Base-by-base conservation (phyloP, 1,140 invertebrate genomes). In the Sipha flava region DNA sequence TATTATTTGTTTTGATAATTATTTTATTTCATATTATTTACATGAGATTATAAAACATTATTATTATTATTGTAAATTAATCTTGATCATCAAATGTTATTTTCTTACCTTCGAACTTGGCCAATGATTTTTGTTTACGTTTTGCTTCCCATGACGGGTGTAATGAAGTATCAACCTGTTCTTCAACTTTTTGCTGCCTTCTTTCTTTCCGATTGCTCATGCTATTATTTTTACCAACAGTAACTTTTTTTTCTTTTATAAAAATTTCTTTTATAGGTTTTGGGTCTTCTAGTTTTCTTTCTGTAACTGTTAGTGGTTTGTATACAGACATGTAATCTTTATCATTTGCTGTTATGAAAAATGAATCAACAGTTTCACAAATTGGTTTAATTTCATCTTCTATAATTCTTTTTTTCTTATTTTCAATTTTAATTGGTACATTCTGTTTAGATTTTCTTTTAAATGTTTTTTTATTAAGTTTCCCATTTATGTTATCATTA, bases 81-180 rank as follows among this genome's bases (percentile, higher is more conserved):
- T 79, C 62, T 34, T 79, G 18, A 31, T 80, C 79, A 82, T 87
- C 84, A 84, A 87, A 87, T 34, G 85, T 84, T 82, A 85, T 86
- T 82, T 87, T 87, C 83, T 86, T 87, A 80, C 86, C 86, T 83
- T 86, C 81, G 80, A 86, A 87, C 59, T 86, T 85, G 82, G 86
- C 82, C 70, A 87, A 85, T 79, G 84, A 83, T 29, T 85, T 85
- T 80, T 85, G 83, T 77, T 85, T 84, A 66, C 87, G 89, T 81
- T 90, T 90, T 5, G 89, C 89, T 83, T 88, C 87, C 89, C 89
- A 90, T 14, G 89, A 90, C 3, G 89, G 88, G 86, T 90, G 89
- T 80, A 89, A 82, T 84, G n/a, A 2, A 10, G n/a, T 77, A 40
- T 77, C 73, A 21, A 59, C 5, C 29, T 10, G 54, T 57, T 77